Evolutionary conservation across 2,113 vertebrate species (phyloP).

Genomic region (Gnathonemus longibarbis): DNA sequence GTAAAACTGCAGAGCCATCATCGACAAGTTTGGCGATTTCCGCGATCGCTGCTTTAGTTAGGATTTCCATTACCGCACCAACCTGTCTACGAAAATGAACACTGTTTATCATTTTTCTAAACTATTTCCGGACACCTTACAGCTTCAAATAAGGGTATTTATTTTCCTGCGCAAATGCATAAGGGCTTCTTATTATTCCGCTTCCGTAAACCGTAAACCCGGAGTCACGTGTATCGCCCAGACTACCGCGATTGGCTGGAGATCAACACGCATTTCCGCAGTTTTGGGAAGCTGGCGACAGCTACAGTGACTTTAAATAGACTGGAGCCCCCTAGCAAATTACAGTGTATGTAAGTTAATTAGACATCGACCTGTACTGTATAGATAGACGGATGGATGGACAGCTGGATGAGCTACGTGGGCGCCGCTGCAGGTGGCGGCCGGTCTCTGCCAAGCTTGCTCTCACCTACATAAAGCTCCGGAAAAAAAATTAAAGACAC

Average conservation of each 20-base stretch:
- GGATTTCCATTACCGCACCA: slow-evolving; percentile 51
- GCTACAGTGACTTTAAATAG: background rate
- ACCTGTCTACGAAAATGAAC: slow-evolving; percentile 42
- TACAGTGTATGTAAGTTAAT: background rate
- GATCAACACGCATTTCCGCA: background rate
- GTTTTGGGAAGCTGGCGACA: background rate
- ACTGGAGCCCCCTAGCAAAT: background rate
- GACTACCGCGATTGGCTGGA: background rate
- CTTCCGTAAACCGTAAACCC: background rate
- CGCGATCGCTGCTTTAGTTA: slow-evolving; percentile 49
- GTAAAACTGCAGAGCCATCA: slow-evolving; percentile 40
- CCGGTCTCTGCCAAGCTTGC: background rate
- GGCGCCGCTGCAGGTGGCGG: background rate
- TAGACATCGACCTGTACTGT: background rate
- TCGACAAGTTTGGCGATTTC: slow-evolving; percentile 57
- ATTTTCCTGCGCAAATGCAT: background rate
- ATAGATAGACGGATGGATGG: background rate
- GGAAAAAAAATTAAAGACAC: too few relatives aligned
- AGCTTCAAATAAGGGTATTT: background rate
- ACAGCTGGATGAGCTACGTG: background rate
- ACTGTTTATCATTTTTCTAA: slow-evolving; percentile 38
- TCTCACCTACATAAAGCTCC: background rate
- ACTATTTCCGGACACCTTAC: background rate
- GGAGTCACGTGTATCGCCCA: background rate
- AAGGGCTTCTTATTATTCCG: background rate